phyloP scores from a whole-genome alignment of 2,797 vertebrate genomes.

The Acrossocheilus fasciatus region DNA sequence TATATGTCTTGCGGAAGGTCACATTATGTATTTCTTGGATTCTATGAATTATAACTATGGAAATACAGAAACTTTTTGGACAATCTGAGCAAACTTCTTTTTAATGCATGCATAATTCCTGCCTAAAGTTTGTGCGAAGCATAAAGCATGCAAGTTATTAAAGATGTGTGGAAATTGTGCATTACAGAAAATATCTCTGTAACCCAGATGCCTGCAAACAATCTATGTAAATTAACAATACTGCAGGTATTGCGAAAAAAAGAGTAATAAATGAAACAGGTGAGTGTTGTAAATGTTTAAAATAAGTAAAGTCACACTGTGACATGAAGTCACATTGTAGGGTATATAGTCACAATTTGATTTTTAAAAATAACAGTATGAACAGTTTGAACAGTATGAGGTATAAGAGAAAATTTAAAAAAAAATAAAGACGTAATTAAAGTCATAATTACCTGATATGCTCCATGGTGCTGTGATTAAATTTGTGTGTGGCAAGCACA shows the following conservation, averaged over 20 bases:
- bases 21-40: constrained; percentile 2
- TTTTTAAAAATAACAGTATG: too few relatives aligned
- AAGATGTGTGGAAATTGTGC: not conserved
- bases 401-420: not conserved
- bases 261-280: not conserved
- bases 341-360: not conserved
- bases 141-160: not conserved
- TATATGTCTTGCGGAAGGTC: constrained; percentile 10
- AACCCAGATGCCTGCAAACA: not conserved
- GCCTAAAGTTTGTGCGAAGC: not conserved
- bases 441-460: not conserved
- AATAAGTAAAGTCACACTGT: not conserved
- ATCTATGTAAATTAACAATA: not conserved
- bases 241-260: not conserved
- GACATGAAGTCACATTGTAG: not conserved
- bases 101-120: not conserved
- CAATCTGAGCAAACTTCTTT: not conserved
- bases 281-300: not conserved
- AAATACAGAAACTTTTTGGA: not conserved
- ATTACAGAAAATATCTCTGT: not conserved
- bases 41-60: not conserved
- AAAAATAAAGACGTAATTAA: not conserved
- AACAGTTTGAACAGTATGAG: not conserved
- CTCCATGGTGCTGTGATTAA: not conserved
- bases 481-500: constrained; percentile 34